phyloP scores from a whole-genome alignment of 2,888 invertebrate species.

The Lysandra bellargus region DNA sequence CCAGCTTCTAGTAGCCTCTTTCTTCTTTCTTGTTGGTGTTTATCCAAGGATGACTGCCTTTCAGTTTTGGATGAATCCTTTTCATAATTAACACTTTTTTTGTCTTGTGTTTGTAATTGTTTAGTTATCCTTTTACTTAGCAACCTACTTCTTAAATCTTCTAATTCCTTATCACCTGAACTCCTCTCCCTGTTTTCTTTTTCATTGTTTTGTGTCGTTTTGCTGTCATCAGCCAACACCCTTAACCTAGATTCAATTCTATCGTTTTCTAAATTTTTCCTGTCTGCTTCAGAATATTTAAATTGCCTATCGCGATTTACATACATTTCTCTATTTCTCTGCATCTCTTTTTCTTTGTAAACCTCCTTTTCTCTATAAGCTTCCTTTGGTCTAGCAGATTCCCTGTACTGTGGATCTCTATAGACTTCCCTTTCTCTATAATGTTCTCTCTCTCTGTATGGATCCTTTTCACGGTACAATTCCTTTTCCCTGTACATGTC shows the following conservation, averaged over 20 bases:
- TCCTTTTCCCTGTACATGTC: conserved; percentile 64
- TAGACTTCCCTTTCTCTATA: conserved; percentile 64
- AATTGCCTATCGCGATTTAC: conserved; percentile 62
- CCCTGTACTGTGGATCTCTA: conserved; percentile 59
- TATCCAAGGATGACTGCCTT: conserved; percentile 67
- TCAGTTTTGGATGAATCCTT: conserved; percentile 63
- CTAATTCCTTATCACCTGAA: conserved; percentile 82
- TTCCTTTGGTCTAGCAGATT: conserved; percentile 56
- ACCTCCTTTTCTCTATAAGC: conserved; percentile 60
- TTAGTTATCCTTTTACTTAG: conserved; percentile 85
- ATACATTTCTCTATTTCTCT: conserved; percentile 60
- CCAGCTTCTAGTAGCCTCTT: conserved; percentile 86
- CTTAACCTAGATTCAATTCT: conserved; percentile 69
- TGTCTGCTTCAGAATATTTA: conserved; percentile 64
- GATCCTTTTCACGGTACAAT: conserved; percentile 65
- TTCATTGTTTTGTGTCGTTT: conserved; percentile 65
- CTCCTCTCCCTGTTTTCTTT: conserved; percentile 74
- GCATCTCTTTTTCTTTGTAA: conserved; percentile 62
- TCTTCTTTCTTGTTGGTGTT: conserved; percentile 81
- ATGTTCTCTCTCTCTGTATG: conserved; percentile 68
- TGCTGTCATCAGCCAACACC: conserved; percentile 64
- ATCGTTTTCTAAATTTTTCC: conserved; percentile 63
- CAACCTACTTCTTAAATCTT: conserved; percentile 87
- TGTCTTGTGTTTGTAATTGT: conserved; percentile 79
- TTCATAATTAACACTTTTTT: conserved; percentile 71